phyloP scores from a whole-genome alignment of 2,888 invertebrate genomes.

The Pyrrhosoma nymphula region DNA sequence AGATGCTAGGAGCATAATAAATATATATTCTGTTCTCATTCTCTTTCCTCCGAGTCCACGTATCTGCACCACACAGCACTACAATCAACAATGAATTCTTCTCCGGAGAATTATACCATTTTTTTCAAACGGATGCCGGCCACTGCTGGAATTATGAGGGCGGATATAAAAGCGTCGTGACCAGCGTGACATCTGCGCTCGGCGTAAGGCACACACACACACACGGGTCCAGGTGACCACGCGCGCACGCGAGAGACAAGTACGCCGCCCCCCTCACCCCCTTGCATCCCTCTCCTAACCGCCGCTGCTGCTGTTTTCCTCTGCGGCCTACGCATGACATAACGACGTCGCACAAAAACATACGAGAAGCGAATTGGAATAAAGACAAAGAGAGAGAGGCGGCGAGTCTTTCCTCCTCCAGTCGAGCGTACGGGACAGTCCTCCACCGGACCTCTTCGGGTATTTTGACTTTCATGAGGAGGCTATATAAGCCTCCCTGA shows the following conservation, averaged over 20 bases:
- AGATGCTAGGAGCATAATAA: too few relatives aligned
- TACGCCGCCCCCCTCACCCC: not conserved
- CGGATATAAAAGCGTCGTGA: not conserved
- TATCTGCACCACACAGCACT: too few relatives aligned
- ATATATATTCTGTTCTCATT: too few relatives aligned
- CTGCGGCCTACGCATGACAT: not conserved
- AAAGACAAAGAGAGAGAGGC: not conserved
- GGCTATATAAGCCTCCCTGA: constrained; percentile 31
- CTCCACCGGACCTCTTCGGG: not conserved
- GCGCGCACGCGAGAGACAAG: not conserved
- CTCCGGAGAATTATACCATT: too few relatives aligned
- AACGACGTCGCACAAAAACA: constrained; percentile 11
- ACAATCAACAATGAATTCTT: too few relatives aligned
- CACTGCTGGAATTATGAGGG: too few relatives aligned
- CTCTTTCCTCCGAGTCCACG: too few relatives aligned
- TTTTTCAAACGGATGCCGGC: too few relatives aligned
- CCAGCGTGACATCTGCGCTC: not conserved
- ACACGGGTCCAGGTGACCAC: not conserved
- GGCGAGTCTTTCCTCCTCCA: not conserved
- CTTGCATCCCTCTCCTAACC: not conserved
- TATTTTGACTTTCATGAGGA: constrained; percentile 56
- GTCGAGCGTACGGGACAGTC: not conserved
- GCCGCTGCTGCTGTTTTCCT: not conserved
- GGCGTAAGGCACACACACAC: not conserved
- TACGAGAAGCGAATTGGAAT: constrained; percentile 3